Conservation (phyloP, 2,888 invertebrate genomes). For the Pristionchus japonicus region DNA sequence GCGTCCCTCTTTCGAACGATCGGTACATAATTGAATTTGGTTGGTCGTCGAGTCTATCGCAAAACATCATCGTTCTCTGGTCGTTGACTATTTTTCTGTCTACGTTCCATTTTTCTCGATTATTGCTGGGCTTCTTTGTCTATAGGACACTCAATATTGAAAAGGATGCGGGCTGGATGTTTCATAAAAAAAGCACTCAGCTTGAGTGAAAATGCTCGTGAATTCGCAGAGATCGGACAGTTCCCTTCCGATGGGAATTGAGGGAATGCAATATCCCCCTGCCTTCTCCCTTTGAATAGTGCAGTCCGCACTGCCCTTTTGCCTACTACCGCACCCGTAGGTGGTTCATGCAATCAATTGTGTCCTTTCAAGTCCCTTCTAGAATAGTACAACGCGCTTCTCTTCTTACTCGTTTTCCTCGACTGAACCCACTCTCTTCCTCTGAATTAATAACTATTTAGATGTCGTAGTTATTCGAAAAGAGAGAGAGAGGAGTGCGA, state of each 20-base stretch:
- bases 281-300: neutral
- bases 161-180: neutral
- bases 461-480: conserved; percentile 25
- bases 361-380: conserved; percentile 5
- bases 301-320: neutral
- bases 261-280: neutral
- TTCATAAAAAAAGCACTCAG: neutral
- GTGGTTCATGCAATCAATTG: conserved; percentile 35
- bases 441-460: conserved; percentile 39
- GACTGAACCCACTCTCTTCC: neutral
- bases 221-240: neutral
- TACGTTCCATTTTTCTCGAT: neutral
- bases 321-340: neutral
- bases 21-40: conserved; percentile 18
- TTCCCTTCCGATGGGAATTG: neutral
- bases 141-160: neutral
- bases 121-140: neutral
- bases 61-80: conserved; percentile 18
- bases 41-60: neutral
- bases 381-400: neutral
- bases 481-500: neutral
- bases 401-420: neutral
- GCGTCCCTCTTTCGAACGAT: neutral
- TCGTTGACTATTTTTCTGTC: neutral
- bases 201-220: neutral